Conservation (phyloP, 2,113 vertebrate genomes). For the Osmerus mordax region DNA sequence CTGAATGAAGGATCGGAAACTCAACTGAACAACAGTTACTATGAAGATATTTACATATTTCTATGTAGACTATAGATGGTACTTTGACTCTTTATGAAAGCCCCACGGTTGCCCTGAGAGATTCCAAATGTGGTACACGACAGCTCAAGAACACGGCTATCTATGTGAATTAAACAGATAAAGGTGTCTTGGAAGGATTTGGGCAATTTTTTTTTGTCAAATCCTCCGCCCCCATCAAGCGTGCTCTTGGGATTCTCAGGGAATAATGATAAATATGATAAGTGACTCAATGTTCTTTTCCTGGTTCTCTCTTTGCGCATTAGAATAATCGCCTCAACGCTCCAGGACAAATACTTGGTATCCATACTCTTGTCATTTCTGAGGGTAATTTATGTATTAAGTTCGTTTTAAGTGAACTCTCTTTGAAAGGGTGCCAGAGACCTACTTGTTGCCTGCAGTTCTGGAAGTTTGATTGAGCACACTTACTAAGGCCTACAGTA, state of each 20-base stretch:
- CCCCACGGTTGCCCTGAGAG: slow-evolving; percentile 7
- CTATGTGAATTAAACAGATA: slow-evolving; percentile 30
- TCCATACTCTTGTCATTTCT: slow-evolving; percentile 27
- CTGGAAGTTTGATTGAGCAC: slow-evolving; percentile 39
- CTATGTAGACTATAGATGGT: slow-evolving; percentile 17
- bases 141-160: slow-evolving; percentile 16
- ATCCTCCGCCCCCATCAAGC: slow-evolving; percentile 25
- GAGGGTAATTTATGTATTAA: slow-evolving; percentile 33
- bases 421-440: slow-evolving; percentile 31
- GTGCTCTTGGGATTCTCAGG: slow-evolving; percentile 29
- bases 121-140: background rate
- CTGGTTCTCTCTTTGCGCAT: slow-evolving; percentile 28
- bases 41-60: background rate
- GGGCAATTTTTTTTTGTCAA: background rate
- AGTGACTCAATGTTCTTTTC: slow-evolving; percentile 24
- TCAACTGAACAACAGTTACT: background rate
- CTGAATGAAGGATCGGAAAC: too few relatives aligned
- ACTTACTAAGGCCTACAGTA: background rate
- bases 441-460: slow-evolving; percentile 20
- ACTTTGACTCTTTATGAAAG: slow-evolving; percentile 17
- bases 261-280: slow-evolving; percentile 47
- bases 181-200: slow-evolving; percentile 28
- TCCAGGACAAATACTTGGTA: slow-evolving; percentile 33
- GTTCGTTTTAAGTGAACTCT: slow-evolving; percentile 32
- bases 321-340: slow-evolving; percentile 26